These are phyloP conservation scores for Papilio protenor DNA, from an alignment of 2,888 invertebrate genomes.

Conservation along the genomic window DNA sequence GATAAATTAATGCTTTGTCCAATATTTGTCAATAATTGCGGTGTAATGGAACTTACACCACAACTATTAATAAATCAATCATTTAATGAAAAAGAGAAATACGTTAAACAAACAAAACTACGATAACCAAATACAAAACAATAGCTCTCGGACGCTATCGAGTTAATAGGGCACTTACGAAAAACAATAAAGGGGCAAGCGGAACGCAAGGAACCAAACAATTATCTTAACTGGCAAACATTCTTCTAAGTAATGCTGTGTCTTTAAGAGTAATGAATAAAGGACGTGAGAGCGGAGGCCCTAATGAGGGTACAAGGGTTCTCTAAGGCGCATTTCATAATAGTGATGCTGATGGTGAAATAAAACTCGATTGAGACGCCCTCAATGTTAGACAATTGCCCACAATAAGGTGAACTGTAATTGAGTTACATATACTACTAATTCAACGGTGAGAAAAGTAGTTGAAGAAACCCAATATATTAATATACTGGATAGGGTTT, in stretches of 20 bases:
- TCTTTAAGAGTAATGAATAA: conserved; percentile 76
- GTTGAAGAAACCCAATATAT: neutral
- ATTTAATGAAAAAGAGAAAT: neutral
- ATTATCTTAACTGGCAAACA: conserved; percentile 64
- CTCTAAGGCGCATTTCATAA: conserved; percentile 70
- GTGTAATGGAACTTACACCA: too few species aligned
- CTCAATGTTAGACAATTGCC: conserved; percentile 6
- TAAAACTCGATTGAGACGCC: conserved; percentile 73
- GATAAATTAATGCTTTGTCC: neutral
- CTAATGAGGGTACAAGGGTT: conserved; percentile 71
- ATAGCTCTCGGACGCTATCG: conserved; percentile 39
- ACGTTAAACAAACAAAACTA: neutral
- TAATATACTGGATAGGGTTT: too few species aligned
- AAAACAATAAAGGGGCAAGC: conserved; percentile 43
- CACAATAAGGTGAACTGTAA: neutral
- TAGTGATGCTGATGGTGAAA: conserved; percentile 70
- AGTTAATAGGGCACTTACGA: conserved; percentile 42
- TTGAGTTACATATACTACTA: neutral
- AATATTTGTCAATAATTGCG: neutral
- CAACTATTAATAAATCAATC: neutral
- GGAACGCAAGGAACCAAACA: conserved; percentile 61
- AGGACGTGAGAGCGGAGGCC: conserved; percentile 62
- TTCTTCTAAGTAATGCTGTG: conserved; percentile 70
- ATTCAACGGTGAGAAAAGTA: neutral
- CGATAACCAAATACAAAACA: conserved; percentile 21